Conservation (phyloP, 2,888 invertebrate species). For the Coecobrya sp. region DNA sequence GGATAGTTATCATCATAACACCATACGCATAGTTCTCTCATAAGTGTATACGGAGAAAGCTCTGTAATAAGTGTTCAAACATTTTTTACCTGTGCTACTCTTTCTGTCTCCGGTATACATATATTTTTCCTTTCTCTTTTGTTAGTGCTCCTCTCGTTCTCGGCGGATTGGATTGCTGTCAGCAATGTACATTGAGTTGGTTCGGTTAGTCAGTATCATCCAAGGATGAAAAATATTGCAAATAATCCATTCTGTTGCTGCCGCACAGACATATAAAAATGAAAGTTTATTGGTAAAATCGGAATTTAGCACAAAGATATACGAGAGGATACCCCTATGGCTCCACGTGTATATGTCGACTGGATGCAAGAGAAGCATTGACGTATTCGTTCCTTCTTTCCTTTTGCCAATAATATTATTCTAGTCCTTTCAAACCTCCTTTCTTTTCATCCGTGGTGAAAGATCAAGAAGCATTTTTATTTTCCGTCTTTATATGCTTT, state of each 20-base stretch:
- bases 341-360: not conserved
- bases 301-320: slow-evolving; percentile 36
- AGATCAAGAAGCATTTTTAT: slow-evolving; percentile 61
- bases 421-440: not conserved
- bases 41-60: not conserved
- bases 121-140: not conserved
- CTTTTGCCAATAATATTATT: slow-evolving; percentile 66
- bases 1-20: slow-evolving; percentile 53
- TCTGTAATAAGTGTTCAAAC: not conserved
- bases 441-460: slow-evolving; percentile 51
- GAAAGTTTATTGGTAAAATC: slow-evolving; percentile 32
- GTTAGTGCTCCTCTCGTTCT: not conserved
- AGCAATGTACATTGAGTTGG: slow-evolving; percentile 3
- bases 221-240: slow-evolving; percentile 1
- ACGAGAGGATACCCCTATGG: not conserved
- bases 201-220: slow-evolving; percentile 27
- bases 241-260: slow-evolving; percentile 29
- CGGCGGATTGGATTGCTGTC: slow-evolving; percentile 14
- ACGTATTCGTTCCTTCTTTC: slow-evolving; percentile 19
- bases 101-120: not conserved
- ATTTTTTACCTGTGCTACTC: slow-evolving; percentile 9
- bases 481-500: slow-evolving; percentile 11
- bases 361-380: not conserved
- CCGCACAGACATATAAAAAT: slow-evolving; percentile 6
- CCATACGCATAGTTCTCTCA: not conserved